Base-by-base conservation (phyloP, 2,797 vertebrate genomes). In the Pygocentrus nattereri region DNA sequence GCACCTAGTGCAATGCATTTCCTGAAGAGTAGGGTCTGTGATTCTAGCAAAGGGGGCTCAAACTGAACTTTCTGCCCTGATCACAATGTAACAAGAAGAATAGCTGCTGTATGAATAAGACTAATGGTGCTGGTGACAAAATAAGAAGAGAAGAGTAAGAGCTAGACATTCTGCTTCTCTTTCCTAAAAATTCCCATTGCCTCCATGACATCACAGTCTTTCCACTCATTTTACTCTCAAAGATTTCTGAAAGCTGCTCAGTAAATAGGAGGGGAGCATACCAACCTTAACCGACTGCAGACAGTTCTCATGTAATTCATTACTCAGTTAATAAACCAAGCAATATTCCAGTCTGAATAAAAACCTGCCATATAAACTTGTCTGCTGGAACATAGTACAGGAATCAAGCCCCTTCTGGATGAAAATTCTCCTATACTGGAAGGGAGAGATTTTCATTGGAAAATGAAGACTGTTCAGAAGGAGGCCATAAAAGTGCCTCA, bases 201-300 rank as follows among this genome's bases (percentile, higher is more conserved):
- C 49, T 72, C n/a, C 52, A 79, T 76, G 77, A 80, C 72, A 76
- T 65, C 65, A 76, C 4, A 27, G 25, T 61, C 27, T 44, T 31
- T 64, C 25, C 54, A 44, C 38, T 38, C 50, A 18, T 5, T 25
- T 70, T 61, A 15, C 13, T 69, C n/a, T 31, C 25, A 49, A 58
- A 21, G 16, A 54, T 30, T 31, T 44, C 70, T 30, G 18, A 74
- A 38, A 44, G 30, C 38, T 71, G 23, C 31, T 50, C 19, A 25
- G n/a, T 23, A 30, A 27, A 31, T 52, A 70, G 13, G 6, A 5
- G 23, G 21, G 5, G 54, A 50, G 54, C 18, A 47, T 38, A 69
- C 41, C 47, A 71, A 49, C 18, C 11, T 30, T 23, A 12, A 52
- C 27, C 38, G 25, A 34, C 49, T 30, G 18, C 21, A 73, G 30